These are phyloP conservation scores for Dicentrarchus labrax DNA, from an alignment of 2,113 vertebrate species.

Conservation along the genomic window DNA sequence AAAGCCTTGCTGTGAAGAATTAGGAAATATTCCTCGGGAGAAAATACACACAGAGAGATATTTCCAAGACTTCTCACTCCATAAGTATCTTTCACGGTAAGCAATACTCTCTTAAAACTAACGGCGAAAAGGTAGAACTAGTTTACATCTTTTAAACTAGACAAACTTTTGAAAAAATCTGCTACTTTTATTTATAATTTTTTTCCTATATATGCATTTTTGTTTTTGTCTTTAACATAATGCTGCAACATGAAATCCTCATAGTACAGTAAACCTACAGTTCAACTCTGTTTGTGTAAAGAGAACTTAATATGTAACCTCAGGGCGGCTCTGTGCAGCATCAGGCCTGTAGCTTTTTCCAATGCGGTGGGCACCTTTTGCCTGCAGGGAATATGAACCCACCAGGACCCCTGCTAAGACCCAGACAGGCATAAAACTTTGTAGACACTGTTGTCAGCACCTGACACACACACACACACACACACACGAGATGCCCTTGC, in stretches of 20 bases:
- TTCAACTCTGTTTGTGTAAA: background rate
- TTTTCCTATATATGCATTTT: background rate
- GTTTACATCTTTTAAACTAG: constrained; percentile 8
- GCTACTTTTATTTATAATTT: background rate
- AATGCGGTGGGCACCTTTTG: constrained; percentile 49
- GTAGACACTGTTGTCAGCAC: constrained; percentile 67
- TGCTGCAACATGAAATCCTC: background rate
- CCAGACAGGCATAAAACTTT: constrained; percentile 54
- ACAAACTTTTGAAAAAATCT: background rate
- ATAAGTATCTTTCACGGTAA: constrained; percentile 63
- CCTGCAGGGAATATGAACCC: constrained; percentile 30
- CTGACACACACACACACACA: constrained; percentile 20
- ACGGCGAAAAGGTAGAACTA: background rate
- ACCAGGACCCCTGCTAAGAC: constrained; percentile 32
- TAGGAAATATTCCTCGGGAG: constrained; percentile 69
- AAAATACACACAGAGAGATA: constrained; percentile 49
- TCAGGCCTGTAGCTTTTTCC: constrained; percentile 57
- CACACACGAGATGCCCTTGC: constrained; percentile 9
- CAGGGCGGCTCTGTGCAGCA: background rate
- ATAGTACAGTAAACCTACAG: background rate
- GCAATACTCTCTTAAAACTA: constrained; percentile 28
- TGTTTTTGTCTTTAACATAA: background rate
- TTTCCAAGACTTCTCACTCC: constrained; percentile 50
- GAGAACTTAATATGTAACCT: background rate
- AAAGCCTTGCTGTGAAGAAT: constrained; percentile 68